Conservation (phyloP, 30 jellyfish, hydroid and myxozoan genomes). For the Sanderia malayensis region DNA sequence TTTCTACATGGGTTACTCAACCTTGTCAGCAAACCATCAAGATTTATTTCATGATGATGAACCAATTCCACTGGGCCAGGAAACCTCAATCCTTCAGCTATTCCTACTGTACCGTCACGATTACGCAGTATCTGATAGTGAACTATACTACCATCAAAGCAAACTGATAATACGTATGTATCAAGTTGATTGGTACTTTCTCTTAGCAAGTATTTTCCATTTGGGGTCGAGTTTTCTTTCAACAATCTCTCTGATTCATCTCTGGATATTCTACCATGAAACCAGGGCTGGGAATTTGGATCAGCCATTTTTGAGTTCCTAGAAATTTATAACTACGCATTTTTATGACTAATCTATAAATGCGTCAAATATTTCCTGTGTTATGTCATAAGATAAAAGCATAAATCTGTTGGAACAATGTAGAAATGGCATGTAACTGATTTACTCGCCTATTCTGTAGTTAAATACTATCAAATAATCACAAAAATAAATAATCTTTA, state of each 20-base stretch:
- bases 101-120: conserved; percentile 91
- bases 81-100: conserved; percentile 89
- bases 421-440: no score
- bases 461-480: no score
- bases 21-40: conserved; percentile 86
- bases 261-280: conserved; percentile 90
- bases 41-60: conserved; percentile 79
- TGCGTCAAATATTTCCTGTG: no score
- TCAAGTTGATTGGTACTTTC: conserved; percentile 80
- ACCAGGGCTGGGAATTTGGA: conserved; percentile 91
- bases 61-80: conserved; percentile 95
- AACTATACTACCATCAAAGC: conserved; percentile 69
- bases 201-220: conserved; percentile 82
- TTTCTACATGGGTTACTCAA: conserved; percentile 68
- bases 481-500: no score
- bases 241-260: conserved; percentile 77
- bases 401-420: no score
- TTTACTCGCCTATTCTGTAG: no score
- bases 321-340: no score
- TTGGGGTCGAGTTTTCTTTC: conserved; percentile 51
- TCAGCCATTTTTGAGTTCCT: conserved; percentile 80
- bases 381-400: no score
- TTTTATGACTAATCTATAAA: no score
- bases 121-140: conserved; percentile 82
- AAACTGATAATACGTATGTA: conserved; percentile 75